A percentile compares a stretch with the other conserved stretches of the same genome.
These are phyloP conservation scores for Shinisaurus crocodilurus DNA, from an alignment of 2,113 vertebrate species.

Conservation along the genomic window DNA sequence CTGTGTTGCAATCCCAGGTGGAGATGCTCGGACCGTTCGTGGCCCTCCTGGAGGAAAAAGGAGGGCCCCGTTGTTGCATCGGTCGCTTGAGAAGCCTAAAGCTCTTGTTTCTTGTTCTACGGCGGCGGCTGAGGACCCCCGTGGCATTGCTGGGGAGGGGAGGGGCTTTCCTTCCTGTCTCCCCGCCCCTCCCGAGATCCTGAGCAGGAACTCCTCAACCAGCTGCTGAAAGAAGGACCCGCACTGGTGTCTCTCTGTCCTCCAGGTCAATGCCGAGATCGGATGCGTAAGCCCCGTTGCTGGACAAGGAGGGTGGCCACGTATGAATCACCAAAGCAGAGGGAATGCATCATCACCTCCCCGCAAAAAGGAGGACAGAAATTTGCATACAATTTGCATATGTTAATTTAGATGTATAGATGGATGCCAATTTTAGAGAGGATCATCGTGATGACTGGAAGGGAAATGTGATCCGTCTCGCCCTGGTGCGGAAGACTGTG, in stretches of 20 bases:
- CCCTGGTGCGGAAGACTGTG: too few species aligned
- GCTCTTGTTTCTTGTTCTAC: too few species aligned
- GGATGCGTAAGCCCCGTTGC: neutral
- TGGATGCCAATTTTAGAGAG: too few species aligned
- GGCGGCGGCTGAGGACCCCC: too few species aligned
- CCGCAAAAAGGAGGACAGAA: too few species aligned
- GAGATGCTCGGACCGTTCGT: neutral
- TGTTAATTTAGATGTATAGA: too few species aligned
- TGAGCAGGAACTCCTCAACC: neutral
- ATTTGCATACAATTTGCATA: too few species aligned
- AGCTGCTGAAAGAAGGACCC: neutral
- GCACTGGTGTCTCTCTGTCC: neutral
- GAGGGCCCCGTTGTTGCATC: slow-evolving; percentile 47
- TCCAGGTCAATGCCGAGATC: neutral
- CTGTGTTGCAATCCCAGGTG: slow-evolving; percentile 71
- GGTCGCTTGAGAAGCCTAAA: slow-evolving; percentile 58
- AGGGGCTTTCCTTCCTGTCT: too few species aligned
- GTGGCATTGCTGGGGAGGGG: neutral
- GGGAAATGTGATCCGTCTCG: neutral
- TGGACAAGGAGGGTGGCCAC: neutral
- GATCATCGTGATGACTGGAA: neutral
- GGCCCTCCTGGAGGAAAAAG: slow-evolving; percentile 53
- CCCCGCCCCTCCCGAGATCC: too few species aligned
- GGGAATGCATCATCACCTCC: too few species aligned
- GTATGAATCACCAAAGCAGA: too few species aligned